These are phyloP conservation scores for Rhingia rostrata DNA, from an alignment of 2,888 invertebrate species.

Conservation along the genomic window DNA sequence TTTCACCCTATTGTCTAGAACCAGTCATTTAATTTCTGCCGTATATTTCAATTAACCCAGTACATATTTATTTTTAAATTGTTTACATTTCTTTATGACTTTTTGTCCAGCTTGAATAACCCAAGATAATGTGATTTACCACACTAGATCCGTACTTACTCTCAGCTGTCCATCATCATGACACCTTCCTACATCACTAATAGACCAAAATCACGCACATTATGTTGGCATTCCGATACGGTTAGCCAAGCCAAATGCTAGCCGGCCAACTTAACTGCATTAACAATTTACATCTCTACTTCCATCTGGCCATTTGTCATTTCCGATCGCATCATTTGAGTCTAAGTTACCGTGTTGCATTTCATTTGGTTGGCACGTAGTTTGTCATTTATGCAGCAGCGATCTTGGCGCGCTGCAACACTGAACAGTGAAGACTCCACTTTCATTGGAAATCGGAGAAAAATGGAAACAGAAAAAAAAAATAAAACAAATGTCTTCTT, in stretches of 20 bases:
- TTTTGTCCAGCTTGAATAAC: no score
- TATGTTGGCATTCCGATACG: constrained; percentile 37
- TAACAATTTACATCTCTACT: constrained; percentile 59
- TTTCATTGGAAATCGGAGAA: constrained; percentile 28
- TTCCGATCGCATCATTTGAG: constrained; percentile 27
- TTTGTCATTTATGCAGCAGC: constrained; percentile 38
- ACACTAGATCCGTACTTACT: no score
- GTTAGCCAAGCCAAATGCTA: constrained; percentile 37
- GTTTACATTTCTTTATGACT: no score
- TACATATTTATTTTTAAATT: no score
- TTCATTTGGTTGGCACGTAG: constrained; percentile 39
- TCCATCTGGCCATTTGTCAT: constrained; percentile 64
- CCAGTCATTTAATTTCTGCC: no score
- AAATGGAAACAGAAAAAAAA: constrained; percentile 44
- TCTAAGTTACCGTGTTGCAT: constrained; percentile 33
- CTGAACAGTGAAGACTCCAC: constrained; percentile 2
- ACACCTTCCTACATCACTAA: constrained; percentile 28
- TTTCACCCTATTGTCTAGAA: no score
- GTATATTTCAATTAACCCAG: no score
- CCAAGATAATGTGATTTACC: no score
- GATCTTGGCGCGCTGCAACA: constrained; percentile 27
- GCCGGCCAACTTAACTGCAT: constrained; percentile 33
- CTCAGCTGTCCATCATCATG: constrained; percentile 25
- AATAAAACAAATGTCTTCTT: constrained; percentile 58
- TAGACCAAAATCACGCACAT: constrained; percentile 4